Conservation (phyloP, 2,888 invertebrate species). For the Drosophila eohydei region DNA sequence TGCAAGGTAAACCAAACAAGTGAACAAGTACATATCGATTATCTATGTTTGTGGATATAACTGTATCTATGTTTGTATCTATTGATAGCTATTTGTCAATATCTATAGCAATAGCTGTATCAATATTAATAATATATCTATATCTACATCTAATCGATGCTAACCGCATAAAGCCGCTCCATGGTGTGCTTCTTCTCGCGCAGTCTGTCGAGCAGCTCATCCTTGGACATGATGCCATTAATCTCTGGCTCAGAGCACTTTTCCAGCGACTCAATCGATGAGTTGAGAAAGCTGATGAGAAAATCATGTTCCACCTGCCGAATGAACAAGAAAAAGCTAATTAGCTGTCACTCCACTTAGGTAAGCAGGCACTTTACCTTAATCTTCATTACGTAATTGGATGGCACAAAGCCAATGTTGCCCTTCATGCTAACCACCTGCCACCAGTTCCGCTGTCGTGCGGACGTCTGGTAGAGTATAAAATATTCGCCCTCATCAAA, state of each 20-base stretch:
- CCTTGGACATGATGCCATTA: constrained; percentile 85
- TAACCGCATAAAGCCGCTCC: constrained; percentile 82
- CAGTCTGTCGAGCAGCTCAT: constrained; percentile 88
- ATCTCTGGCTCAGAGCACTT: constrained; percentile 84
- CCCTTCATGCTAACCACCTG: constrained; percentile 93
- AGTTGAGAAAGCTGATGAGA: constrained; percentile 89
- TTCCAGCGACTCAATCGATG: constrained; percentile 88
- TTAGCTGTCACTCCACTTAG: background rate
- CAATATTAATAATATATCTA: background rate
- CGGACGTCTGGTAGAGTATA: constrained; percentile 91
- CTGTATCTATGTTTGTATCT: background rate
- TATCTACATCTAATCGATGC: background rate
- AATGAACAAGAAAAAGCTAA: background rate
- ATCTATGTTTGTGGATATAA: background rate
- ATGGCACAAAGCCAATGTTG: constrained; percentile 93
- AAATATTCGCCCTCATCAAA: constrained; percentile 93
- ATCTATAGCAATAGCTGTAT: background rate
- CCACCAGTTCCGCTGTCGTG: constrained; percentile 94
- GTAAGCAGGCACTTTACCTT: constrained; percentile 86
- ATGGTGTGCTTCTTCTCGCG: constrained; percentile 87
- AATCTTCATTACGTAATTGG: constrained; percentile 92
- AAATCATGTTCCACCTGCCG: constrained; percentile 89
- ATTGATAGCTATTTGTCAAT: background rate
- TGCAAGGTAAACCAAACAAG: constrained; percentile 26
- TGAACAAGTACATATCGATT: background rate